Percentiles rank a stretch among this genome's conserved stretches.
Conservation (phyloP, 2,888 invertebrate genomes). For the Sphaerophoria taeniata region DNA sequence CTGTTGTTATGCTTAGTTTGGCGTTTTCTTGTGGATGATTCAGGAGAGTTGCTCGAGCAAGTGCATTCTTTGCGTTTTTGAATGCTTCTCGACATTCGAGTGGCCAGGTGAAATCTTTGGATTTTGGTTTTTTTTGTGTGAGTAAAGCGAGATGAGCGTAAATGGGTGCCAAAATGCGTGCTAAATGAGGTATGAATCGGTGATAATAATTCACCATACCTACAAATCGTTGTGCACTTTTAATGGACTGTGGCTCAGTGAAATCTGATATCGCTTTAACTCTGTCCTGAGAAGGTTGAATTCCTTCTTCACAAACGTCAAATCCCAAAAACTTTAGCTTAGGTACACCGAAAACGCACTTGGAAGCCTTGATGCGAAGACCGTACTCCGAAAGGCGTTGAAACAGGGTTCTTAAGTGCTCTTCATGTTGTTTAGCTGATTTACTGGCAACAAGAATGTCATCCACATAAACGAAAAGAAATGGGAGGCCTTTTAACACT, state of each 20-base stretch:
- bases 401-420: conserved; percentile 49
- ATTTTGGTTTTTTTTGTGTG: background rate
- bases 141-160: conserved; percentile 10
- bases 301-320: conserved; percentile 58
- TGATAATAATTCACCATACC: too few species aligned
- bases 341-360: conserved; percentile 71
- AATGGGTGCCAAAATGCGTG: conserved; percentile 22
- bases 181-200: too few species aligned
- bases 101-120: conserved; percentile 10
- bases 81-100: background rate
- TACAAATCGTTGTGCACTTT: too few species aligned
- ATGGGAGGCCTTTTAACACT: conserved; percentile 40
- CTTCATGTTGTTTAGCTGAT: conserved; percentile 66
- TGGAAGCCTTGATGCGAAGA: conserved; percentile 70
- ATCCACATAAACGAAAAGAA: background rate
- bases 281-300: conserved; percentile 46
- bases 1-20: conserved; percentile 9
- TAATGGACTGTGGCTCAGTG: conserved; percentile 15
- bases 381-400: conserved; percentile 42
- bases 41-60: background rate
- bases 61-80: background rate
- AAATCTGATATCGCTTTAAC: conserved; percentile 9
- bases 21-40: conserved; percentile 11
- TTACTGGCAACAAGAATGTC: conserved; percentile 73
- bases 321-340: conserved; percentile 69